These are phyloP conservation scores for Allobates femoralis DNA, from an alignment of 2,797 vertebrate genomes.

Conservation along the genomic window DNA sequence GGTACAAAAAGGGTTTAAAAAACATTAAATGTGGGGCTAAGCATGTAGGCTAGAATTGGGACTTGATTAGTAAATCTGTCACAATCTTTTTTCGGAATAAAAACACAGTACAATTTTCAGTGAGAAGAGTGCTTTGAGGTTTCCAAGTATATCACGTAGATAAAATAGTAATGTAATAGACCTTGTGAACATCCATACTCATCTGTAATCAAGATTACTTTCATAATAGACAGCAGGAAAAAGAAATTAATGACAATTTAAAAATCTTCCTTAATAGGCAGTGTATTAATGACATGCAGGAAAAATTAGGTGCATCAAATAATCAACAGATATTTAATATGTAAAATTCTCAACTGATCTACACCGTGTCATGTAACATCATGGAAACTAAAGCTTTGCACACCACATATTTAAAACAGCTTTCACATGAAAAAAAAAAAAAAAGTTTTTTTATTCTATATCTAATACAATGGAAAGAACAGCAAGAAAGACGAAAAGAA, in stretches of 20 bases:
- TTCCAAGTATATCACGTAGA: slow-evolving; percentile 76
- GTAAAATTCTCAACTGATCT: not conserved
- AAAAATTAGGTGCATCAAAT: not conserved
- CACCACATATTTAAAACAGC: not conserved
- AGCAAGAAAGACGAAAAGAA: not conserved
- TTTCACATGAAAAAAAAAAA: no score
- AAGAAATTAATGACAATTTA: slow-evolving; percentile 72
- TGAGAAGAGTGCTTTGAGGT: slow-evolving; percentile 59
- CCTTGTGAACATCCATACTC: slow-evolving; percentile 82
- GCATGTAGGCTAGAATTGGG: no score
- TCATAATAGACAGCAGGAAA: slow-evolving; percentile 78
- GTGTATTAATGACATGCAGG: not conserved
- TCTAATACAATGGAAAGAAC: not conserved
- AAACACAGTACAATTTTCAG: not conserved
- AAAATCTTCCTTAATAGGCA: slow-evolving; percentile 65
- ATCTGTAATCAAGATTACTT: slow-evolving; percentile 85
- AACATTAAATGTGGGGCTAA: no score
- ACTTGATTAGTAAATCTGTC: no score
- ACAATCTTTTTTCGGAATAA: no score
- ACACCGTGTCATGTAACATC: not conserved
- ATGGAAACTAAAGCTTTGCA: not conserved
- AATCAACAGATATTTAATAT: not conserved
- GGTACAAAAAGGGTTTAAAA: no score
- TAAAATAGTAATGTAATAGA: slow-evolving; percentile 72
- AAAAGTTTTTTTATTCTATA: not conserved